Conservation (phyloP, 2,797 vertebrate species). For the Sparus aurata region DNA sequence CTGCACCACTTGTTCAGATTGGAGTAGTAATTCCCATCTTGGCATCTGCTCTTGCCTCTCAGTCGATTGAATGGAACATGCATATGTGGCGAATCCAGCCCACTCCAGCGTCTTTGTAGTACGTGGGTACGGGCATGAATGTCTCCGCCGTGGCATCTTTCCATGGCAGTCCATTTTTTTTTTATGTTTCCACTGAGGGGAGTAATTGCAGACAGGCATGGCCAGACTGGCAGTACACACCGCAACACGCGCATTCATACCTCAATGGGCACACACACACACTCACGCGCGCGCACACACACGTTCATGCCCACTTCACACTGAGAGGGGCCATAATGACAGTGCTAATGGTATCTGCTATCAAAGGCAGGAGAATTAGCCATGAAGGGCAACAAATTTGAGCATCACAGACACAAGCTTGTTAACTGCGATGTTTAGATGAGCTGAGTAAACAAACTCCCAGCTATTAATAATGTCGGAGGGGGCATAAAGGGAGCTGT, state of each 20-base stretch:
- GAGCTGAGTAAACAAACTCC: constrained; percentile 76
- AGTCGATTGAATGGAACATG: constrained; percentile 58
- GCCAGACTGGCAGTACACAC: constrained; percentile 65
- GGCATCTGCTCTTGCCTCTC: constrained; percentile 61
- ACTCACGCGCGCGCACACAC: too few species aligned
- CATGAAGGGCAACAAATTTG: constrained; percentile 76
- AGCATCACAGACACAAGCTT: constrained; percentile 72
- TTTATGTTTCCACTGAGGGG: constrained; percentile 70
- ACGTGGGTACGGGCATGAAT: constrained; percentile 54
- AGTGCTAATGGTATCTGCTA: constrained; percentile 76
- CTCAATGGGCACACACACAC: constrained; percentile 32
- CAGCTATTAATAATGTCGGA: constrained; percentile 65
- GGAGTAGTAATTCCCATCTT: constrained; percentile 66
- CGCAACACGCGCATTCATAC: constrained; percentile 32
- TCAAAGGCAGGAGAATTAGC: constrained; percentile 79
- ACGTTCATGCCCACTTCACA: constrained; percentile 55
- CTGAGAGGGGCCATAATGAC: constrained; percentile 70
- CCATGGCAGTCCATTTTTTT: constrained; percentile 69
- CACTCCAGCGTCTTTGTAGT: constrained; percentile 65
- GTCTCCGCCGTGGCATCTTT: constrained; percentile 67
- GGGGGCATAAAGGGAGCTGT: constrained; percentile 55
- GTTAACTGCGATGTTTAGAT: constrained; percentile 76
- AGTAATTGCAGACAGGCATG: constrained; percentile 71
- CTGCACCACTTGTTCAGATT: constrained; percentile 55
- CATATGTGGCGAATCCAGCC: constrained; percentile 66